phyloP scores from a whole-genome alignment of 2,888 invertebrate species.

The Hypselothyrea guttata region DNA sequence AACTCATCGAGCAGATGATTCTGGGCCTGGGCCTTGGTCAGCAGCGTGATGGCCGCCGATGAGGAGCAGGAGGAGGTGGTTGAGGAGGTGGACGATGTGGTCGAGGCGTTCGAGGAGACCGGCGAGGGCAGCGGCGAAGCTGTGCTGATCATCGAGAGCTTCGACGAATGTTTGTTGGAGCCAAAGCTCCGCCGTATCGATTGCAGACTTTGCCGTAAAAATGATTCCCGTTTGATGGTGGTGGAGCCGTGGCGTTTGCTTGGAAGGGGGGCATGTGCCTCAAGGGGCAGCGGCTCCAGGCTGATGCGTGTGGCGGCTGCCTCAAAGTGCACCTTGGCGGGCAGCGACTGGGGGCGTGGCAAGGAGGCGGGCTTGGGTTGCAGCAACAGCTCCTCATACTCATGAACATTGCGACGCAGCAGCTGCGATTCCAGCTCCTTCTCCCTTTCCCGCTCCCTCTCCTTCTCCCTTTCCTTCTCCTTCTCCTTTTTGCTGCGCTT shows the following conservation, averaged over 20 bases:
- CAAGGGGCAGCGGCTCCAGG: background rate
- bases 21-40: constrained; percentile 45
- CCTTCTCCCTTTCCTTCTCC: background rate
- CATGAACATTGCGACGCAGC: constrained; percentile 35
- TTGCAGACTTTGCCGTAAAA: constrained; percentile 76
- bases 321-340: constrained; percentile 50
- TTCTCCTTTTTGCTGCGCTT: background rate
- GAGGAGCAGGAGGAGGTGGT: constrained; percentile 42
- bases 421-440: constrained; percentile 23
- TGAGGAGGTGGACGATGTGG: constrained; percentile 39
- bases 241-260: constrained; percentile 23
- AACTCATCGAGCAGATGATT: constrained; percentile 51
- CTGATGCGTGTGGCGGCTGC: background rate
- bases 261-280: background rate
- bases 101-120: constrained; percentile 44
- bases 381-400: constrained; percentile 40
- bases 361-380: constrained; percentile 14
- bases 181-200: constrained; percentile 77
- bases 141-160: constrained; percentile 19
- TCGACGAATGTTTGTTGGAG: constrained; percentile 55
- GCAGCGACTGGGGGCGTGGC: constrained; percentile 66
- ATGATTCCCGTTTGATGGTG: constrained; percentile 74
- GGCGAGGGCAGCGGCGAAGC: constrained; percentile 16
- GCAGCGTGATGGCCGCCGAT: constrained; percentile 43
- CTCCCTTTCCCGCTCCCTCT: background rate